Evolutionary conservation across 2,888 invertebrate genomes (phyloP), one percentile per base, ranked within the genome.

Genomic region (Dione vanillae): DNA sequence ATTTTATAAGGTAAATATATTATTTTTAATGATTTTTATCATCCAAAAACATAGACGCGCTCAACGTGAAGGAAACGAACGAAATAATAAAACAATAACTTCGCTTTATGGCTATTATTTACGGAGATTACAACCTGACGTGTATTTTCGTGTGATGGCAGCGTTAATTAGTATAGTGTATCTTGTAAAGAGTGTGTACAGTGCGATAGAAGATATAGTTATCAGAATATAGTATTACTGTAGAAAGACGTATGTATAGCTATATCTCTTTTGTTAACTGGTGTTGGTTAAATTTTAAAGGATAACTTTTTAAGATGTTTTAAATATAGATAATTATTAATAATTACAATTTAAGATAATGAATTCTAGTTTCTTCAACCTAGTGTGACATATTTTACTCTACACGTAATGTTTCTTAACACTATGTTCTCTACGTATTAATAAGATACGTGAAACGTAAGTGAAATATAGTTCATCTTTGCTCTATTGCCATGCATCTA

Each of bases 51-150:
- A 62, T 54, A 49, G 49, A 64, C 16, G 49, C 64, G 61, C 27
- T 45, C 61, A 61, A 27, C 27, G 61, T 61, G 61, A 61, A 61
- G 43, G 51, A 61, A 67, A 72, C 27, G 43, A 64, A 64, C 67
- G 37, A 49, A 59, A 65, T 65, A 66, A 65, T 66, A 71, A 65
- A 54, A 69, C 65, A 64, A 73, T 71, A 71, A 73, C 71, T 69
- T 62, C 41, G 58, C 20, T 66, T 69, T 69, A 71, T 71, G 56
- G 68, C 71, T 69, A 69, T 73, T 72, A 70, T 70, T 70, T 71
- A 68, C 68, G 45, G 71, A 64, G 71, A 71, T 73, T 71, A 64
- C 58, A 70, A 64, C 45, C 64, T 64, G 59, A 20, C 64, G 68
- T 71, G 49, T 67, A 65, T 70, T 70, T 67, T 67, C 52, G 70